Evolutionary conservation across 2,888 invertebrate species (phyloP).

Genomic region (Ctenicera cuprea): DNA sequence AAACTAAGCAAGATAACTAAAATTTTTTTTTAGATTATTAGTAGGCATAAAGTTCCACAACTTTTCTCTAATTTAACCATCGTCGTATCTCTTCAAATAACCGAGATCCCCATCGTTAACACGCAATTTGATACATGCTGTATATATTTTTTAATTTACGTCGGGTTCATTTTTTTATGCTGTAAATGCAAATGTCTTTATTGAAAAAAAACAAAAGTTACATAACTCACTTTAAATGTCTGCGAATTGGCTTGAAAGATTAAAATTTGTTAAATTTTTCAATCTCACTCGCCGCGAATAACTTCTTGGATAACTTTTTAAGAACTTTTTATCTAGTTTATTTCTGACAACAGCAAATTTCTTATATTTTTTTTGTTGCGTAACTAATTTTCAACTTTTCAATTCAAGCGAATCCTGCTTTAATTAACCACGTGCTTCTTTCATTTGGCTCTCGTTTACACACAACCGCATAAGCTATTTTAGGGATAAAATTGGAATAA

Average conservation of each 20-base stretch:
- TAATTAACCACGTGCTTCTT: not conserved
- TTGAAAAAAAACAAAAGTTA: no score
- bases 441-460: not conserved
- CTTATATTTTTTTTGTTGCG: not conserved
- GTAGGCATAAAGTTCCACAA: no score
- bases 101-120: no score
- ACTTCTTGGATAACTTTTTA: not conserved
- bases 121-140: no score
- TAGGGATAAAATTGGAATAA: not conserved
- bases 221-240: not conserved
- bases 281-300: not conserved
- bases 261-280: slow-evolving; percentile 1
- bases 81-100: no score
- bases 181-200: no score
- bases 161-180: no score
- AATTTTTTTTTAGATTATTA: no score
- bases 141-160: no score
- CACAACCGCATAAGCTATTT: not conserved
- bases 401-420: not conserved
- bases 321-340: slow-evolving; percentile 1
- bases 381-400: not conserved
- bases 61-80: no score
- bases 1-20: no score
- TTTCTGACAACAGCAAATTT: not conserved
- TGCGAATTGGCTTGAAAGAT: not conserved